Base-by-base conservation (phyloP, 2,888 invertebrate species). In the Tetanocera ferruginea region DNA sequence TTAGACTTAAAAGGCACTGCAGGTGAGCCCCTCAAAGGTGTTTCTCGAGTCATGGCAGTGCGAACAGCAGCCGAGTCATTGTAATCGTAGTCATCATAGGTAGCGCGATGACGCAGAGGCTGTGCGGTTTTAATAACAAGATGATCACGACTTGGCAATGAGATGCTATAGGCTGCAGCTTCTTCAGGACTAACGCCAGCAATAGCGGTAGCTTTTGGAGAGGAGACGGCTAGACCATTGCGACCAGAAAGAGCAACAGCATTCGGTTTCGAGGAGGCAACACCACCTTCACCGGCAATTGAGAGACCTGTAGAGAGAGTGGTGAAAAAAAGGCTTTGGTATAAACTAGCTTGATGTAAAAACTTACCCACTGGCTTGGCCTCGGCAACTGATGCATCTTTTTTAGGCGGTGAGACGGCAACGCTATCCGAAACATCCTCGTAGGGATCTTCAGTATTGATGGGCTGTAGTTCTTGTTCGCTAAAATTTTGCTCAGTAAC, bases 141-240 rank as follows among this genome's bases (percentile, higher is more conserved):
- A 37, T 89, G 86, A 81, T 88, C 87, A 31, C 87, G 85, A 43
- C 84, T 85, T 23, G 88, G 88, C 76, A 89, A 77, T 0, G 86
- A 82, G 17, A 90, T 82, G 72, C 89, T 89, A n/a, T 89, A 87
- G 0, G 87, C 87, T 0, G 88, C 87, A 0, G 90, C 87, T 78
- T 90, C 89, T 72, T 87, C 87, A 8, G 90, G 87, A 0, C 87
- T 91, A 0, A 95, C 90, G 1, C 95, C 95, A 1, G 95, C 95
- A 51, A 95, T 93, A 6, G 95, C 95, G 0, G 95, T 95, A 28
- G 93, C 95, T 0, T 94, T 91, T 0, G 95, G 95, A 5, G 92
- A 91, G 0, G 95, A 93, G 4, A 95, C 90, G 0, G 95, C 95
- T 9, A 94, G 87, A 0, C 95, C 95, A 60, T 92, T 92, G 0